phyloP scores from a whole-genome alignment of 2,797 vertebrate species.

The Sus cebifrons region DNA sequence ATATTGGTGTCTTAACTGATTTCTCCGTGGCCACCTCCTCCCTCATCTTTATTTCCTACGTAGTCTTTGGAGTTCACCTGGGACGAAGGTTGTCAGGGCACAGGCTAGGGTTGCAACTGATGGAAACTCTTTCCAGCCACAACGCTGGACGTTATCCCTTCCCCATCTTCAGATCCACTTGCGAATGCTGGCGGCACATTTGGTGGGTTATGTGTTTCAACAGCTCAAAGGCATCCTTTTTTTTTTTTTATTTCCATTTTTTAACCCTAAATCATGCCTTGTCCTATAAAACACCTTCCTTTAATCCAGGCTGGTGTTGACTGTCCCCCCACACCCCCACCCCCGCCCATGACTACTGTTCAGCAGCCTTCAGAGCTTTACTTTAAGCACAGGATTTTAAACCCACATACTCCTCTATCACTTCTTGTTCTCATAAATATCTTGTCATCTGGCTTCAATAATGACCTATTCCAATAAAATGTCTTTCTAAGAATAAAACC shows the following conservation, averaged over 20 bases:
- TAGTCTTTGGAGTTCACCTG: no score
- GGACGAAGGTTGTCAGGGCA: no score
- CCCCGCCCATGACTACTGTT: accelerated
- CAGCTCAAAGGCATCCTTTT: not conserved
- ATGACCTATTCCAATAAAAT: not conserved
- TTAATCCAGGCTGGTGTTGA: not conserved
- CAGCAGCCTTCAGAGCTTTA: not conserved
- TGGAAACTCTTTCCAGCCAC: not conserved
- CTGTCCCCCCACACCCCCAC: accelerated
- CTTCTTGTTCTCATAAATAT: not conserved
- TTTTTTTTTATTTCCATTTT: not conserved
- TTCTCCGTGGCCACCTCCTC: not conserved
- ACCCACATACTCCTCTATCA: not conserved
- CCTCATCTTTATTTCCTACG: not conserved
- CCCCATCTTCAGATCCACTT: not conserved
- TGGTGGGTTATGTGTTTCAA: not conserved
- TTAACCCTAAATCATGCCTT: not conserved
- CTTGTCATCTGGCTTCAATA: not conserved
- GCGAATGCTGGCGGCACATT: not conserved
- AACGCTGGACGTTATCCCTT: no score
- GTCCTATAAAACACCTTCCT: not conserved
- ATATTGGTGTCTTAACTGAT: accelerated
- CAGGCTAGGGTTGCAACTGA: not conserved
- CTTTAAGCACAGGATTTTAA: not conserved
- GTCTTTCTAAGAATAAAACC: not conserved